A percentile compares a stretch with the other conserved stretches of the same genome.
Conservation (phyloP, 2,888 invertebrate genomes). For the Dinocampus coccinellae region DNA sequence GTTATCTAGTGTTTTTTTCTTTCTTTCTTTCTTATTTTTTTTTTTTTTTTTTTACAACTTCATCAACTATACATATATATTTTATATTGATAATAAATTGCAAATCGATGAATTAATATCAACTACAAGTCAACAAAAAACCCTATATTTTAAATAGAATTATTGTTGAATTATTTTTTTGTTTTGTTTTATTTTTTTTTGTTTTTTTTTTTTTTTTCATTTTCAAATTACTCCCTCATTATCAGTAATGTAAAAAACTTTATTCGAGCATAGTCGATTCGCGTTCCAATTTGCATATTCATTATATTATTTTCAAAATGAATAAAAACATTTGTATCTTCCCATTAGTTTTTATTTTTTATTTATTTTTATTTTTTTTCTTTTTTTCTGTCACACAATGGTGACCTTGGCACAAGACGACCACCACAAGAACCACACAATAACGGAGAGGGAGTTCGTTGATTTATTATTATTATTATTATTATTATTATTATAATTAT, state of each 20-base stretch:
- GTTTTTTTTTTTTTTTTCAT: not conserved
- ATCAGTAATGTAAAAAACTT: not conserved
- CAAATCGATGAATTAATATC: not conserved
- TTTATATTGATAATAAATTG: not conserved
- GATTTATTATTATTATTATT: not conserved
- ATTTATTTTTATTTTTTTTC: no score
- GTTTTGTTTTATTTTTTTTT: no score
- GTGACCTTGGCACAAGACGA: slow-evolving; percentile 2
- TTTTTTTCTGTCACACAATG: slow-evolving; percentile 25
- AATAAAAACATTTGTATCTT: not conserved
- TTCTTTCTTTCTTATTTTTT: not conserved
- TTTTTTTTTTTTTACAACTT: slow-evolving; percentile 4
- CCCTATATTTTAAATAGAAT: not conserved
- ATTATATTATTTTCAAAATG: not conserved
- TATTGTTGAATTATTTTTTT: not conserved
- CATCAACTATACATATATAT: not conserved
- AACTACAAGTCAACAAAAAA: not conserved
- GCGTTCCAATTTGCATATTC: not conserved
- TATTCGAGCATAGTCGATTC: not conserved
- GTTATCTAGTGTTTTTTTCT: not conserved
- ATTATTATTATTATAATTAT: not conserved
- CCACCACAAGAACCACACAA: not conserved
- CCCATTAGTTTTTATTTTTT: no score
- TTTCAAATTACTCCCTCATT: not conserved
- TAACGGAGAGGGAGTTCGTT: not conserved